Percentiles rank a stretch among this genome's conserved stretches.
Evolutionary conservation across 2,113 vertebrate species (phyloP).

Genomic region (Elephantulus edwardii): DNA sequence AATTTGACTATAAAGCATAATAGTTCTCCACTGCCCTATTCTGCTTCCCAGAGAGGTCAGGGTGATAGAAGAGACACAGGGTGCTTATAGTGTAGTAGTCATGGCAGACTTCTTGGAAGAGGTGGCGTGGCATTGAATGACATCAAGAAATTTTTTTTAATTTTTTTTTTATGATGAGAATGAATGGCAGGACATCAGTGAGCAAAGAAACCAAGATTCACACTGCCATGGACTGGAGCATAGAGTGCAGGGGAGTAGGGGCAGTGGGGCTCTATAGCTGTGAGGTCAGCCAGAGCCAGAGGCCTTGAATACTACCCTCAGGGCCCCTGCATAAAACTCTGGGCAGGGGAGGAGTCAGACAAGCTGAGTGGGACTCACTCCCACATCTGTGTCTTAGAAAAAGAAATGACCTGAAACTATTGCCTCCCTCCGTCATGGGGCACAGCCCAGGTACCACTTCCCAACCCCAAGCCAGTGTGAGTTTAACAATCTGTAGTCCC

Average conservation of each 20-base stretch:
- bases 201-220: background rate
- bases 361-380: background rate
- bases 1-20: background rate
- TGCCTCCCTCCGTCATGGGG: accelerated
- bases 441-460: background rate
- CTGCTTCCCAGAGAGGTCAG: background rate
- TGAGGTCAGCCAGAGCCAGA: background rate
- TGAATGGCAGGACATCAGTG: background rate
- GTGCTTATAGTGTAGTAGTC: background rate
- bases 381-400: background rate
- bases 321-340: background rate
- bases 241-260: background rate
- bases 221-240: accelerated
- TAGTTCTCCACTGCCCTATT: background rate
- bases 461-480: accelerated
- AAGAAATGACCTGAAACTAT: background rate
- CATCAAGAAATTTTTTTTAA: background rate
- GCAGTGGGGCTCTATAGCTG: background rate
- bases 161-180: background rate
- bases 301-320: accelerated
- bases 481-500: background rate
- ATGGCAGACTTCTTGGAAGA: background rate
- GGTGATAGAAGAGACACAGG: background rate
- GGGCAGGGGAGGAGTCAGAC: background rate
- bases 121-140: background rate